Conservation (phyloP, 2,113 vertebrate genomes). For the Sylvia atricapilla region DNA sequence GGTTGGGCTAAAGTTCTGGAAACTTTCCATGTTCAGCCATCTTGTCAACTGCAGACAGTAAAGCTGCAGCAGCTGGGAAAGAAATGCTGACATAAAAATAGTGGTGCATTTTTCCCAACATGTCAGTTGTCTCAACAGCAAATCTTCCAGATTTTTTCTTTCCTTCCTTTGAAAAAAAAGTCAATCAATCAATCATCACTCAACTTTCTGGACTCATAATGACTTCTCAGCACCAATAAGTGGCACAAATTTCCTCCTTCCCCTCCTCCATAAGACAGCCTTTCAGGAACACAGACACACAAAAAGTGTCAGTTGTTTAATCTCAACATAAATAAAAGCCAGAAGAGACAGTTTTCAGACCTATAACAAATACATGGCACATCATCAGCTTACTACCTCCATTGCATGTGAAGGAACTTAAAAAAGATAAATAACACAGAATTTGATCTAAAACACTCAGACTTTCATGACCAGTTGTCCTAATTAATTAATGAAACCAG, state of each 20-base stretch:
- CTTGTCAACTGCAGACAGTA: conserved; percentile 20
- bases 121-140: background rate
- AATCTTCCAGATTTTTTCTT: background rate
- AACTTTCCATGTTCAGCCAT: conserved; percentile 22
- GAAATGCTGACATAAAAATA: conserved; percentile 27
- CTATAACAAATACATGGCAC: background rate
- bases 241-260: background rate
- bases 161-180: background rate
- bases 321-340: background rate
- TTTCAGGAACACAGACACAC: background rate
- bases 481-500: background rate
- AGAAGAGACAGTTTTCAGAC: background rate
- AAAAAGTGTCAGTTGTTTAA: background rate
- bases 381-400: background rate
- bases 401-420: background rate
- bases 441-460: background rate
- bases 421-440: background rate
- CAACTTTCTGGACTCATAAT: background rate
- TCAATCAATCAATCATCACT: background rate
- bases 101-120: background rate
- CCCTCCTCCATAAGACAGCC: background rate
- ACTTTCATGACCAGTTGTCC: background rate
- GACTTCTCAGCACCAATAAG: background rate
- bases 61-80: conserved; percentile 34
- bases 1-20: conserved; percentile 19